Percentiles rank a stretch among this genome's conserved stretches.
phyloP scores from a whole-genome alignment of 2,888 invertebrate genomes.

The Chironomus riparius region DNA sequence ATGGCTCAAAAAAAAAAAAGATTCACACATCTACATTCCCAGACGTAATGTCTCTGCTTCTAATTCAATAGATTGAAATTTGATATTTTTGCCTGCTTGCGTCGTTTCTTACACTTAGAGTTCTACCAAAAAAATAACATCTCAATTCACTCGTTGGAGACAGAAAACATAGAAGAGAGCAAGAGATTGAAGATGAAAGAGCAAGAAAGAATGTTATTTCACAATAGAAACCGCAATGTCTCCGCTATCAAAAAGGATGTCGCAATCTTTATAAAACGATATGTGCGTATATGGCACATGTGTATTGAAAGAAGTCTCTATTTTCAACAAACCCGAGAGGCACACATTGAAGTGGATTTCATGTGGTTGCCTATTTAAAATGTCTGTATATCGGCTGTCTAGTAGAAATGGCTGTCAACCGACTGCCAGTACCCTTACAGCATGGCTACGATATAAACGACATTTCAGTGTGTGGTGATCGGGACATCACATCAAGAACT shows the following conservation, averaged over 20 bases:
- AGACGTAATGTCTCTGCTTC: neutral
- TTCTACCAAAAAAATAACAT: neutral
- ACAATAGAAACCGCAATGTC: conserved; percentile 11
- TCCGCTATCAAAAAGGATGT: conserved; percentile 9
- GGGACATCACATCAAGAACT: too few species aligned
- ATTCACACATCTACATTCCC: neutral
- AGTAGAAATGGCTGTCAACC: too few species aligned
- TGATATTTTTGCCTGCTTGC: neutral
- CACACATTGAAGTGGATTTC: too few species aligned
- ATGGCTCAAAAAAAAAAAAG: neutral
- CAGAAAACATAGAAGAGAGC: neutral
- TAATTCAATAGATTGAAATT: neutral
- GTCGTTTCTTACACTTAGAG: neutral
- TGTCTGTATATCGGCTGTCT: too few species aligned
- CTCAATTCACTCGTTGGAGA: neutral
- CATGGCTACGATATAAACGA: too few species aligned
- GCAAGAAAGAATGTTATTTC: neutral
- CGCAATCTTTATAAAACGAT: neutral
- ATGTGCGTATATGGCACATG: neutral
- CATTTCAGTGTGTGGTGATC: too few species aligned
- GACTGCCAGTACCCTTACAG: too few species aligned
- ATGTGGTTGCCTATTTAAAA: too few species aligned
- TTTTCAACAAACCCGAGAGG: too few species aligned
- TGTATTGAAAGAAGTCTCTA: neutral
- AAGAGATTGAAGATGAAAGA: neutral